Base-by-base conservation (phyloP, 2,888 invertebrate species). In the Drosophila yooni region DNA sequence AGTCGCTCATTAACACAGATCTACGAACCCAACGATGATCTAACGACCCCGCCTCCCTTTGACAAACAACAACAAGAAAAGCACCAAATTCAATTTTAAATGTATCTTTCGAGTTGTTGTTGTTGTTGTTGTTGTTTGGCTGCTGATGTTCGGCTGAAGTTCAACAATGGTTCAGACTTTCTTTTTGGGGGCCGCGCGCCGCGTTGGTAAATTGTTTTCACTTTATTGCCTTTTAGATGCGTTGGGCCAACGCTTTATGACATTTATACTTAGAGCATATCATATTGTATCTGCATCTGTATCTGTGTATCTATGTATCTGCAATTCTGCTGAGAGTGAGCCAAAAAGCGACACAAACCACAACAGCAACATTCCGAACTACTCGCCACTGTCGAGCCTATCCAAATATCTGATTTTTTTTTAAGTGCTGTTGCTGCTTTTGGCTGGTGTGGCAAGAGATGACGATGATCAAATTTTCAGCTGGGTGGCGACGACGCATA, bases 391-490 rank as follows among this genome's bases (percentile, higher is more conserved):
- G 40, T 46, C 58, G 34, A 40, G 40, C 43, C 58, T 54, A 54
- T 46, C 34, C 71, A 71, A 57, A 58, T 76, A 50, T 50, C 33
- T 43, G 58, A 76, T 76, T 48, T 40, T 40, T 40, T 58, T 36
- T 25, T 48, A 51, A 31, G 46, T 54, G 38, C 25, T 34, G 31
- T 51, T 61, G 53, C 53, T 58, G 34, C 33, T 40, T 15, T 43
- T 13, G 13, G 46, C 13, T 27, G 34, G 29, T 57, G 36, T 52
- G 27, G 61, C 54, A 46, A 53, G 59, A 40, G 62, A 75, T 75
- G 88, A 82, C 79, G 73, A 88, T 86, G 89, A 89, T 86, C 84
- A 79, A 84, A 89, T 82, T 75, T 78, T 75, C 80, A 74, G 76
- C 73, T 52, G 48, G 68, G 62, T 67, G 69, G 57, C 81, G 68